Base-by-base conservation (phyloP, 2,113 vertebrate genomes). In the Potamarius usumacintae region DNA sequence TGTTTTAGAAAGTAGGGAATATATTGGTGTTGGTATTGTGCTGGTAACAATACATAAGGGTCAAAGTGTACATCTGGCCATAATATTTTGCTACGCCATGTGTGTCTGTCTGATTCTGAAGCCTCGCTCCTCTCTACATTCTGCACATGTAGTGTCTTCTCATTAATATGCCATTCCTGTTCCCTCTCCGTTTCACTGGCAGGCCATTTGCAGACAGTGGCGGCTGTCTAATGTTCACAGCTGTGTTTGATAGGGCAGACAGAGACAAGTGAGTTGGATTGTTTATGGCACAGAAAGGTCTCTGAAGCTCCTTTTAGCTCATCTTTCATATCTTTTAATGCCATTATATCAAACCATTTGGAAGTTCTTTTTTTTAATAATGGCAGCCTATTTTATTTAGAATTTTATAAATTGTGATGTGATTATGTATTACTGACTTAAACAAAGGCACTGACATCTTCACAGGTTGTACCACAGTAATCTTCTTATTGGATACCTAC, bases 151-250 rank as follows among this genome's bases (percentile, higher is more conserved):
- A 86, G 85, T 83, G 82, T 82, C 30, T 86, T 89, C 90, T 91
- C 88, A 91, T 92, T 92, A 92, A 92, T 92, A 92, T 92, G 90
- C 92, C 89, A 90, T 87, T 90, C 87, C 88, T 92, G 92, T 92
- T 89, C 90, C 67, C 87, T 85, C 85, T 90, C 91, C 83, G 90
- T 90, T 92, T 90, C 89, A 89, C 89, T 89, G 90, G 86, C 88
- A 90, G 91, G 90, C 91, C 90, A 92, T 92, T 92, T 92, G 89
- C 91, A 91, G 92, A 91, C 92, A 91, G 92, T 87, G 89, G 88
- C 87, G 90, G 90, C 86, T 89, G 91, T 91, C 91, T 91, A 90
- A 89, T 91, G 89, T 91, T 92, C 92, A 89, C 91, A 92, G 91
- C 91, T 92, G 91, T 90, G 91, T 90, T 90, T 90, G 92, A 92